A percentile compares a stretch with the other conserved stretches of the same genome.
phyloP scores from a whole-genome alignment of 2,888 invertebrate species.

The Brachyptera putata region DNA sequence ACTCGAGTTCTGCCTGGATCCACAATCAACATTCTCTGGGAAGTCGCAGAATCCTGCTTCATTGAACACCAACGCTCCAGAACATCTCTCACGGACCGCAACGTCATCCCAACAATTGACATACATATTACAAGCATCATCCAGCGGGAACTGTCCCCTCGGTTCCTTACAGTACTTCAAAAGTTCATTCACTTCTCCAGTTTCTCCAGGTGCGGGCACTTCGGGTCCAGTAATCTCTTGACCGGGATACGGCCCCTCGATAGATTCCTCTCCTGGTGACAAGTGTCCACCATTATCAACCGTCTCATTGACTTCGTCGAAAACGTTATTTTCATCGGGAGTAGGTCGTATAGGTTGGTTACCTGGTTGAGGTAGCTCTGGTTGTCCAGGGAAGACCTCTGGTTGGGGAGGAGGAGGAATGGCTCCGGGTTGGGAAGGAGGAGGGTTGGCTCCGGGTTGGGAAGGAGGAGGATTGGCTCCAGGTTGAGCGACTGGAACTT shows the following conservation, averaged over 20 bases:
- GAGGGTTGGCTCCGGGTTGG: slow-evolving; percentile 12
- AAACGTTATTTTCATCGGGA: too few relatives aligned
- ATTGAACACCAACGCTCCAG: slow-evolving; percentile 58
- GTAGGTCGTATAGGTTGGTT: slow-evolving; percentile 21
- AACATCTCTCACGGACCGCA: slow-evolving; percentile 62
- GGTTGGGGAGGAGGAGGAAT: not conserved
- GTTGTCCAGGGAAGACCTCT: not conserved
- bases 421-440: not conserved
- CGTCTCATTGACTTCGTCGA: too few relatives aligned
- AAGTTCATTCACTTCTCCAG: slow-evolving; percentile 1
- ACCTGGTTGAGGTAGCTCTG: slow-evolving; percentile 6
- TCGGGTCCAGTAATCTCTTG: not conserved
- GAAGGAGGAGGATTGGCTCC: slow-evolving; percentile 6
- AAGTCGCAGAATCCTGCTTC: slow-evolving; percentile 60
- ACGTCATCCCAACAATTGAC: slow-evolving; percentile 69
- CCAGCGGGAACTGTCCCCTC: slow-evolving; percentile 60
- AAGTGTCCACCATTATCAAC: too few relatives aligned
- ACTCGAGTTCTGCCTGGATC: slow-evolving; percentile 45
- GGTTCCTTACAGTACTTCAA: slow-evolving; percentile 37
- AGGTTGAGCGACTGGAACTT: slow-evolving; percentile 28
- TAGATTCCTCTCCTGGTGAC: slow-evolving; percentile 29
- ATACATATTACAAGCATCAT: slow-evolving; percentile 56
- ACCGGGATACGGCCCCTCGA: not conserved
- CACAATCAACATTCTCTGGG: slow-evolving; percentile 59
- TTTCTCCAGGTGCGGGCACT: not conserved